Conservation (phyloP, 2,797 vertebrate species). For the Coluber constrictor region DNA sequence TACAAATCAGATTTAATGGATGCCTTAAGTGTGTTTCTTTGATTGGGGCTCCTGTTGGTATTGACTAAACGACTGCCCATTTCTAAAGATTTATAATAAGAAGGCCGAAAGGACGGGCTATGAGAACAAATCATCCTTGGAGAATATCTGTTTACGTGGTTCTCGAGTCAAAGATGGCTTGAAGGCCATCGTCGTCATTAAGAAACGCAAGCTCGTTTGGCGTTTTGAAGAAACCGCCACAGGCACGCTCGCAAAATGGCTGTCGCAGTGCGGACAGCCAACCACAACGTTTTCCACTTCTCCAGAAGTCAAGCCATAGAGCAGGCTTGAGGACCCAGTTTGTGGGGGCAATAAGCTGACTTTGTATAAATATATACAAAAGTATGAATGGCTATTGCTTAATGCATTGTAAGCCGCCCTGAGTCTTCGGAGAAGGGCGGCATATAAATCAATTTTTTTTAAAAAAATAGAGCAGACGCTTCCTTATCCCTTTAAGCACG, state of each 20-base stretch:
- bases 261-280: not conserved
- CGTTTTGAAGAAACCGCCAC: not conserved
- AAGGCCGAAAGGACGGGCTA: not conserved
- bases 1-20: not conserved
- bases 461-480: too few species aligned
- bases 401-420: too few species aligned
- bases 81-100: not conserved
- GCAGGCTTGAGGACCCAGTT: too few species aligned
- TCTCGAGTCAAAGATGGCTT: not conserved
- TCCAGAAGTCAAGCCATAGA: not conserved
- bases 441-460: too few species aligned
- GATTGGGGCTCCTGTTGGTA: not conserved
- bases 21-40: not conserved
- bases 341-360: too few species aligned
- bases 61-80: not conserved
- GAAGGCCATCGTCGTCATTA: not conserved
- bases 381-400: too few species aligned
- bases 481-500: not conserved
- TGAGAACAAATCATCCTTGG: not conserved
- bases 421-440: too few species aligned
- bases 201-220: not conserved
- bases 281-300: not conserved
- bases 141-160: not conserved
- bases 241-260: not conserved
- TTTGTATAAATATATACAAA: too few species aligned